Evolutionary conservation across 2,113 vertebrate species (phyloP).

Genomic region (Sylvietta virens): DNA sequence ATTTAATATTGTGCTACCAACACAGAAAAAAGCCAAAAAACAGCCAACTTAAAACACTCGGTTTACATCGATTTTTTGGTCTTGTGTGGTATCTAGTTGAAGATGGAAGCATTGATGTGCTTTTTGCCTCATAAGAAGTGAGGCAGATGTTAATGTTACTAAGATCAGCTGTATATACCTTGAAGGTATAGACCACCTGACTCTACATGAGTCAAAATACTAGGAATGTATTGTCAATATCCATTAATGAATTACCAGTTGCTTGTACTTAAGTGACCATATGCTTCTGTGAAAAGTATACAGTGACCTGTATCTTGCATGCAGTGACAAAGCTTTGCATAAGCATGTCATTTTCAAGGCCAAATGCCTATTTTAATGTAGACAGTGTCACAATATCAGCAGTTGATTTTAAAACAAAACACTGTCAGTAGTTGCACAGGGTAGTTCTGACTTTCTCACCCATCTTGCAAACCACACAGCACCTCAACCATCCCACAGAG

Average conservation of each 20-base stretch:
- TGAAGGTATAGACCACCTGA: conserved; percentile 34
- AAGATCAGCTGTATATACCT: conserved; percentile 15
- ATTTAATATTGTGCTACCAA: not conserved
- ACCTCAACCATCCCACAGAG: not conserved
- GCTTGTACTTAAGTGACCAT: not conserved
- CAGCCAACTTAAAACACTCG: not conserved
- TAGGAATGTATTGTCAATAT: not conserved
- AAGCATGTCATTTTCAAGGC: not conserved
- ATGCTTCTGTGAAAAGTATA: conserved; percentile 6
- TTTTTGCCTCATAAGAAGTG: conserved; percentile 36
- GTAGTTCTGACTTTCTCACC: not conserved
- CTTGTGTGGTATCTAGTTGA: not conserved
- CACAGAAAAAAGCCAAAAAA: not conserved
- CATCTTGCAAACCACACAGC: not conserved
- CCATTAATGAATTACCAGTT: conserved; percentile 17
- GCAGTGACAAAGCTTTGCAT: not conserved
- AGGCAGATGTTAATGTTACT: conserved; percentile 27
- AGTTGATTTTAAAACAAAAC: not conserved
- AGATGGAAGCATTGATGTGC: conserved; percentile 8
- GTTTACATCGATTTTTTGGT: not conserved
- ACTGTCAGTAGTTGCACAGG: not conserved
- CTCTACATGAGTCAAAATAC: conserved; percentile 46
- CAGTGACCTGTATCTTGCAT: not conserved
- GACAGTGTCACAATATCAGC: not conserved
- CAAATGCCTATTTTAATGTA: not conserved